Base-by-base conservation (phyloP, 2,797 vertebrate species). In the Bufotes viridis region DNA sequence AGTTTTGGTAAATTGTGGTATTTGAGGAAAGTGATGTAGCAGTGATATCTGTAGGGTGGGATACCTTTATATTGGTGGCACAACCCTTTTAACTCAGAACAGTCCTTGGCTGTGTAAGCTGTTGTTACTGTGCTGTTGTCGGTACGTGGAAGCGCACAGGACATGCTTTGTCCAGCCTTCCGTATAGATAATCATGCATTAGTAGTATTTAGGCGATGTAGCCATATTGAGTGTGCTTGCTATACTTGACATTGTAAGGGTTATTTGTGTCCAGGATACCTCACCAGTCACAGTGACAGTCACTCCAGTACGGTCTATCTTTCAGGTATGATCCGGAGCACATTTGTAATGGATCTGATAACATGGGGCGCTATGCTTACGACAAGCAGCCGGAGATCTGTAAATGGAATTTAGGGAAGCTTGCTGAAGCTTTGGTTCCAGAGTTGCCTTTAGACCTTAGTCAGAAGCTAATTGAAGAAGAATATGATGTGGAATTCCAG, bases 281-380 rank as follows among this genome's bases (percentile, higher is more conserved):
- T 70, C 26, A 34, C 42, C 14, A n/a, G 1, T 74, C 7, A 20
- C 29, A 34, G 9, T 74, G 11, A 3, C 11, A 22, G 9, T 75
- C 49, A 49, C 72, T 12, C 13, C 13, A 49, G 42, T 34, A 15
- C 22, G 63, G 7, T 78, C 10, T 87, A 6, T 81, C 6, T 72
- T 75, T 14, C 88, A 99, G 98, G 90, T 99, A 99, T 6, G 97
- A 99, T 92, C 98, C 98, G 29, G 96, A 98, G 86, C 97, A 97
- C 26, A 92, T 99, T 82, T 99, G 98, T 94, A 99, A 99, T 0
- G 96, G 96, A 11, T 99, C 98, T 0, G 98, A 99, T 93, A 96
- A 94, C 20, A 93, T 95, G 0, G 97, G 97, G 0, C 98, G 98
- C 61, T 99, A 99, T 63, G 93, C 98, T 0, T 99, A 98, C 92